phyloP scores from a whole-genome alignment of 2,113 vertebrate genomes.

The Thunnus thynnus region DNA sequence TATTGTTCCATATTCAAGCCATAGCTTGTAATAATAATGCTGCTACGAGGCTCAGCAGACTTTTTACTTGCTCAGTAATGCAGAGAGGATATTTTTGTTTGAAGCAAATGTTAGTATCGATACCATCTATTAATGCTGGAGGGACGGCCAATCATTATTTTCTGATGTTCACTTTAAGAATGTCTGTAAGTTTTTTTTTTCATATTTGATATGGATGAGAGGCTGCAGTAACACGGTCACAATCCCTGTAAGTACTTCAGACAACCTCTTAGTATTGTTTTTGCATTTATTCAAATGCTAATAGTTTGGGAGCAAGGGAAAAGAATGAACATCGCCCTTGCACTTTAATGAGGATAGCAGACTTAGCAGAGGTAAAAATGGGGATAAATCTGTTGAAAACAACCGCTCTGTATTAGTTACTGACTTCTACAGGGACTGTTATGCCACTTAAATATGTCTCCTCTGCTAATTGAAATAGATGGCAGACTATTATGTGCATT shows the following conservation, averaged over 20 bases:
- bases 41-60: conserved; percentile 13
- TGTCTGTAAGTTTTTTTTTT: conserved; percentile 25
- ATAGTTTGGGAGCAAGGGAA: conserved; percentile 4
- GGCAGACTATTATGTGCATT: conserved; percentile 7
- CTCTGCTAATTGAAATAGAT: conserved; percentile 33
- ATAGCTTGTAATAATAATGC: conserved; percentile 16
- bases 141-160: conserved; percentile 30
- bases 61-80: conserved; percentile 35
- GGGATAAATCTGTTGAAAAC: conserved; percentile 30
- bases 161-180: conserved; percentile 19
- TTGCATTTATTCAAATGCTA: conserved; percentile 33
- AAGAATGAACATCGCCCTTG: background rate
- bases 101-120: conserved; percentile 33
- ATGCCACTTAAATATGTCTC: conserved; percentile 20
- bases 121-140: conserved; percentile 35
- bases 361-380: conserved; percentile 25
- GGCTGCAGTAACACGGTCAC: conserved; percentile 25
- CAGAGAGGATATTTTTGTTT: conserved; percentile 40
- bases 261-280: conserved; percentile 33
- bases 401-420: conserved; percentile 15
- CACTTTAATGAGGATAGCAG: conserved; percentile 31
- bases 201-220: conserved; percentile 39
- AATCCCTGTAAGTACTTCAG: conserved; percentile 18
- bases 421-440: background rate
- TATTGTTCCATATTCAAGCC: conserved; percentile 16